Evolutionary conservation across 2,797 vertebrate species (phyloP).

Genomic region (Serranus cabrilla): DNA sequence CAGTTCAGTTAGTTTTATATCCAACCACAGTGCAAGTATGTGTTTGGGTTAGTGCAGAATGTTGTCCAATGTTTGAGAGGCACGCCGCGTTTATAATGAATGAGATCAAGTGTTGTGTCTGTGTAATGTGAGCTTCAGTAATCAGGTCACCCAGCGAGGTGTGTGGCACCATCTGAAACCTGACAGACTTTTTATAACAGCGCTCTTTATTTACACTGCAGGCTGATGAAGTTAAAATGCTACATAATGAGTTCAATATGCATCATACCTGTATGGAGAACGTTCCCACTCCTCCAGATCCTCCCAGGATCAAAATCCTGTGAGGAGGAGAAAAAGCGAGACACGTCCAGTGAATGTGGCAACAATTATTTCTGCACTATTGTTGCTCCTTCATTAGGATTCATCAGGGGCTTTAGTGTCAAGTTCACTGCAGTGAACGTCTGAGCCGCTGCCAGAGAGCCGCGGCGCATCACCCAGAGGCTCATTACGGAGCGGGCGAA

Average conservation of each 20-base stretch:
- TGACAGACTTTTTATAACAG: not conserved
- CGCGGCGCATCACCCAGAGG: constrained; percentile 4
- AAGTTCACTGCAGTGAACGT: not conserved
- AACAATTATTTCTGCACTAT: not conserved
- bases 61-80: constrained; percentile 14
- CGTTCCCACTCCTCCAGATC: constrained; percentile 96
- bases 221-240: not conserved
- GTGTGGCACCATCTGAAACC: constrained; percentile 16
- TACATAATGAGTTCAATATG: not conserved
- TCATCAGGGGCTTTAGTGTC: constrained; percentile 26
- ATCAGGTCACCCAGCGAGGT: constrained; percentile 21
- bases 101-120: constrained; percentile 17
- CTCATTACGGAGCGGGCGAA: constrained; percentile 28
- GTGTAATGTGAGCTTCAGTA: constrained; percentile 31
- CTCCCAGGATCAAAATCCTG: constrained; percentile 95
- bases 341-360: not conserved
- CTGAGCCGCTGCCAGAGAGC: constrained; percentile 26
- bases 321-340: constrained; percentile 32
- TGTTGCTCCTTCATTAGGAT: constrained; percentile 24
- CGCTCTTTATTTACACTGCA: not conserved
- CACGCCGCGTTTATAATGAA: constrained; percentile 25
- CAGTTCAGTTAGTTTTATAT: not conserved
- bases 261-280: constrained; percentile 93
- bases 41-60: not conserved
- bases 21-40: not conserved